These are phyloP conservation scores for Hypena proboscidalis DNA, from an alignment of 2,888 invertebrate genomes.

Conservation along the genomic window DNA sequence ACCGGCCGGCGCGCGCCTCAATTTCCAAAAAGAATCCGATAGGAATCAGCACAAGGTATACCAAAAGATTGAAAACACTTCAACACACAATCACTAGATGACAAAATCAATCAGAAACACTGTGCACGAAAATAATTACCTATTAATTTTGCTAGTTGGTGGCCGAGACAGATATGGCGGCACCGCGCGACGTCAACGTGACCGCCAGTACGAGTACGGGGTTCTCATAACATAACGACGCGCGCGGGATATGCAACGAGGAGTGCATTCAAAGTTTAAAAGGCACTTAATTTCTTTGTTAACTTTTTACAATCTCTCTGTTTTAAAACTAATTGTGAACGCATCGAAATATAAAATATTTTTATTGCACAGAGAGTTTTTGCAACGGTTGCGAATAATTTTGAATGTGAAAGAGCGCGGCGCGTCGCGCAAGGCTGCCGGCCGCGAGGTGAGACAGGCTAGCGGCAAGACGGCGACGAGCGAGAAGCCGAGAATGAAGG, in stretches of 20 bases:
- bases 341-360: constrained; percentile 70
- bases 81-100: constrained; percentile 71
- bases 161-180: constrained; percentile 89
- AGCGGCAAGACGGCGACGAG: constrained; percentile 84
- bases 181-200: constrained; percentile 88
- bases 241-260: constrained; percentile 90
- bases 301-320: constrained; percentile 73
- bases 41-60: constrained; percentile 66
- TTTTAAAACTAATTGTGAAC: constrained; percentile 69
- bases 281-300: constrained; percentile 72
- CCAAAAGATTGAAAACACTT: constrained; percentile 67
- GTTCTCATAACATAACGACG: constrained; percentile 89
- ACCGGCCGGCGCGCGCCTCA: constrained; percentile 84
- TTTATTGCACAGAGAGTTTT: constrained; percentile 85
- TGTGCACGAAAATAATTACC: constrained; percentile 84
- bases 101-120: constrained; percentile 69
- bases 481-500: constrained; percentile 83
- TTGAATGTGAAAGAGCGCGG: constrained; percentile 85
- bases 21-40: constrained; percentile 81
- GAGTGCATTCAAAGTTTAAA: constrained; percentile 85
- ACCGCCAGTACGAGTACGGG: constrained; percentile 90
- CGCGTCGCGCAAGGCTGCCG: constrained; percentile 86
- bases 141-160: constrained; percentile 86
- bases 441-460: constrained; percentile 86
- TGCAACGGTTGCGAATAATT: constrained; percentile 85